These are phyloP conservation scores for Cydia fagiglandana DNA, from an alignment of 1,140 invertebrate species.

Conservation along the genomic window DNA sequence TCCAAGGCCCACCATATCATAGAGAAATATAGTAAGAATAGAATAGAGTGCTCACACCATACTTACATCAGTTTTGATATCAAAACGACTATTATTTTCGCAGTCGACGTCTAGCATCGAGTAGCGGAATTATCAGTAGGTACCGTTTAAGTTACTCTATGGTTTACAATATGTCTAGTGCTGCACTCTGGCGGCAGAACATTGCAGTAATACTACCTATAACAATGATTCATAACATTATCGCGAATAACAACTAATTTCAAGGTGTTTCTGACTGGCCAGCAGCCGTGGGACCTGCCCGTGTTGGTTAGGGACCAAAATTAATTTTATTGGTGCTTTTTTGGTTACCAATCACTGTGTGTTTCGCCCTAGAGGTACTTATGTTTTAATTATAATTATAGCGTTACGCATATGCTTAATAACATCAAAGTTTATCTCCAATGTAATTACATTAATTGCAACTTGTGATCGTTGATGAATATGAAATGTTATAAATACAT, in stretches of 20 bases:
- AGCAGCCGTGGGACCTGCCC: conserved; percentile 14
- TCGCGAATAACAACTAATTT: neutral
- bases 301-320: neutral
- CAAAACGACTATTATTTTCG: no score
- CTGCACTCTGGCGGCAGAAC: no score
- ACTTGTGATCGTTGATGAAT: conserved; percentile 32
- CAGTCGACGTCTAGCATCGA: no score
- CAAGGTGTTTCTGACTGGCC: neutral
- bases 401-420: neutral
- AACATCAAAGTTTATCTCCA: conserved; percentile 37
- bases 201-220: no score
- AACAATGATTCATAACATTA: no score
- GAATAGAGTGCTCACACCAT: no score
- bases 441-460: conserved; percentile 46
- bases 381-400: neutral
- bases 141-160: no score
- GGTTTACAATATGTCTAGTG: no score
- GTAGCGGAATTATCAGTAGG: no score
- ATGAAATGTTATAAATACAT: conserved; percentile 42
- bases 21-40: no score
- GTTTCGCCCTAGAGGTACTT: neutral
- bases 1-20: no score
- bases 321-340: neutral
- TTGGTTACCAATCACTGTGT: neutral
- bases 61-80: no score